A percentile compares a stretch with the other conserved stretches of the same genome.
Conservation (phyloP, 2,888 invertebrate species). For the Acleris laterana region DNA sequence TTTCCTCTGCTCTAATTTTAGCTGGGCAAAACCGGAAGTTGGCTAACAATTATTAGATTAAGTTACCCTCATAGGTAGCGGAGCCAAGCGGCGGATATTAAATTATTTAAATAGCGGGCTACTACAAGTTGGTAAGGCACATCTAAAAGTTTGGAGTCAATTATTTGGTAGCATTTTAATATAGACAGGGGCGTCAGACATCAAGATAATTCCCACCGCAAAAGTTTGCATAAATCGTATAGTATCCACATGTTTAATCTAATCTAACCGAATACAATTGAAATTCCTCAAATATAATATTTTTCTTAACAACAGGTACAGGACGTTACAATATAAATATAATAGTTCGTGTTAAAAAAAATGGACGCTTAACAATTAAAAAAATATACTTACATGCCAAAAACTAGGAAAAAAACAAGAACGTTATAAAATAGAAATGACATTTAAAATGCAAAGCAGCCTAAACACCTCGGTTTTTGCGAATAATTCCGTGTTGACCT, state of each 20-base stretch:
- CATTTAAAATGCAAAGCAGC: neutral
- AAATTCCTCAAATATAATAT: no score
- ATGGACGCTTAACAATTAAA: no score
- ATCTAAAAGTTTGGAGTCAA: conserved; percentile 3
- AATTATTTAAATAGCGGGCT: conserved; percentile 24
- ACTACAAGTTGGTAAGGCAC: conserved; percentile 10
- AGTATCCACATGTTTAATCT: no score
- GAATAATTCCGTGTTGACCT: conserved; percentile 25
- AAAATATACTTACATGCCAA: no score
- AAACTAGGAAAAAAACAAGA: no score
- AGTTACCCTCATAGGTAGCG: conserved; percentile 14
- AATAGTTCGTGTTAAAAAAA: no score
- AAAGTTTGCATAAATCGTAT: no score
- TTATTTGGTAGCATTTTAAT: conserved; percentile 1
- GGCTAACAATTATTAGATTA: conserved; percentile 28
- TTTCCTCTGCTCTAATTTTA: conserved; percentile 10
- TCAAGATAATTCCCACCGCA: no score
- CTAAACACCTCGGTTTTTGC: conserved; percentile 8
- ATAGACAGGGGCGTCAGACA: no score
- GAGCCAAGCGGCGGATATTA: conserved; percentile 3
- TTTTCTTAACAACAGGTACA: no score
- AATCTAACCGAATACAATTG: no score
- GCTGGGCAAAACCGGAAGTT: conserved; percentile 8
- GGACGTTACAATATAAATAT: no score
- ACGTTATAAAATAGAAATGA: neutral